Percentiles rank a stretch among this genome's conserved stretches.
phyloP scores from a whole-genome alignment of 1,140 invertebrate species.

The Leptopilina boulardi region DNA sequence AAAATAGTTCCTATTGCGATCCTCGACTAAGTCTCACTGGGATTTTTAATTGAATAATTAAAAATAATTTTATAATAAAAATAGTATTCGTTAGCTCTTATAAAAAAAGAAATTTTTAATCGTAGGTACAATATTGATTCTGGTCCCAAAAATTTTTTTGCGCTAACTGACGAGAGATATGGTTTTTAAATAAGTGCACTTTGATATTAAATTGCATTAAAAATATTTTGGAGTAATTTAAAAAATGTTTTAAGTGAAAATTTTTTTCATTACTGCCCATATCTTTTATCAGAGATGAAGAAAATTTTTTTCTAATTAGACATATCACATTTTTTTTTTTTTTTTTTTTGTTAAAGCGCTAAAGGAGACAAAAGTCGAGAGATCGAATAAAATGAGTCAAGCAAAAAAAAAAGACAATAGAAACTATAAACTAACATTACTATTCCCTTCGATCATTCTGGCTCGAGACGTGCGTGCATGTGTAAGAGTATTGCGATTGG shows the following conservation, averaged over 20 bases:
- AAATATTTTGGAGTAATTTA: not conserved
- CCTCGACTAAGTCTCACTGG: conserved; percentile 39
- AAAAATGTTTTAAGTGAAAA: not conserved
- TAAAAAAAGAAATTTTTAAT: not conserved
- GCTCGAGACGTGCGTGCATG: not conserved
- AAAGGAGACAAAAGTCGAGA: conserved; percentile 40
- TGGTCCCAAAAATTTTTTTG: conserved; percentile 14
- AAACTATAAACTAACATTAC: conserved; percentile 5
- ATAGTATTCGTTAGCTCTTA: not conserved
- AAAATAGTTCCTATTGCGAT: conserved; percentile 27
- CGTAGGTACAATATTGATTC: not conserved
- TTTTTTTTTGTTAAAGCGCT: not conserved
- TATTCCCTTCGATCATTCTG: not conserved
- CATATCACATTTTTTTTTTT: not conserved
- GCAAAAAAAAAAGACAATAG: conserved; percentile 30
- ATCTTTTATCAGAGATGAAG: not conserved
- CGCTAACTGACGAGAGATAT: not conserved
- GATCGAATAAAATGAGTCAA: conserved; percentile 35
- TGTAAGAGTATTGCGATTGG: conserved; percentile 52
- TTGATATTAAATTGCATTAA: not conserved
- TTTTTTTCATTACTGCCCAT: not conserved
- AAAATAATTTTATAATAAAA: not conserved
- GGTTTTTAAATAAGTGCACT: conserved; percentile 11
- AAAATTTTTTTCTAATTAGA: not conserved
- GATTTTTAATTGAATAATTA: not conserved